phyloP scores from a whole-genome alignment of 2,888 invertebrate species.

The Aphidoletes aphidimyza region DNA sequence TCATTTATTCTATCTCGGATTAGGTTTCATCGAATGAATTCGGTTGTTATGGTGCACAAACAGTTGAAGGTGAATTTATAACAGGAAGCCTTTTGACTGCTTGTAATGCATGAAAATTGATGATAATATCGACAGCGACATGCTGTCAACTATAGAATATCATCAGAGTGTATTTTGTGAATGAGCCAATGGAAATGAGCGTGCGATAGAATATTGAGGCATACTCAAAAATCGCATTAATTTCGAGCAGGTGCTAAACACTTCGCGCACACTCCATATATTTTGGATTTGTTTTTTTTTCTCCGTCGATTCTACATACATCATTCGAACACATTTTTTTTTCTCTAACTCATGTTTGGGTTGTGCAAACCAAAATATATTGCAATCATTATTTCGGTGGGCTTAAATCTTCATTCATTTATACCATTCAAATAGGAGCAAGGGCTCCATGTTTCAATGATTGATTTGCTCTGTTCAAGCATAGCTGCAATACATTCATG shows the following conservation, averaged over 20 bases:
- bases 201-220: background rate
- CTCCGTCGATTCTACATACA: constrained; percentile 27
- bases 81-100: constrained; percentile 11
- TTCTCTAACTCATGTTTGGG: background rate
- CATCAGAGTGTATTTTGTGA: constrained; percentile 18
- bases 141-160: constrained; percentile 33
- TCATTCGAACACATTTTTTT: background rate
- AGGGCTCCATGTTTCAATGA: background rate
- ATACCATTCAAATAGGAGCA: background rate
- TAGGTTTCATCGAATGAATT: background rate
- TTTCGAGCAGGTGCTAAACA: constrained; percentile 25
- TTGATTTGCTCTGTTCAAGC: background rate
- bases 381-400: background rate
- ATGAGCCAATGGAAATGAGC: background rate
- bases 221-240: constrained; percentile 14
- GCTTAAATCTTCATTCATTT: constrained; percentile 8
- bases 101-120: constrained; percentile 49
- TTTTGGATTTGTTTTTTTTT: background rate
- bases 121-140: constrained; percentile 29
- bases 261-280: background rate
- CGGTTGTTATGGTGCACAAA: background rate
- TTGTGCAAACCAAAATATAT: background rate
- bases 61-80: background rate
- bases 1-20: background rate
- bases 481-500: background rate